Evolutionary conservation across 2,888 invertebrate species (phyloP), one percentile per base, ranked within the genome.

Genomic region (Nasonovia ribisnigri): DNA sequence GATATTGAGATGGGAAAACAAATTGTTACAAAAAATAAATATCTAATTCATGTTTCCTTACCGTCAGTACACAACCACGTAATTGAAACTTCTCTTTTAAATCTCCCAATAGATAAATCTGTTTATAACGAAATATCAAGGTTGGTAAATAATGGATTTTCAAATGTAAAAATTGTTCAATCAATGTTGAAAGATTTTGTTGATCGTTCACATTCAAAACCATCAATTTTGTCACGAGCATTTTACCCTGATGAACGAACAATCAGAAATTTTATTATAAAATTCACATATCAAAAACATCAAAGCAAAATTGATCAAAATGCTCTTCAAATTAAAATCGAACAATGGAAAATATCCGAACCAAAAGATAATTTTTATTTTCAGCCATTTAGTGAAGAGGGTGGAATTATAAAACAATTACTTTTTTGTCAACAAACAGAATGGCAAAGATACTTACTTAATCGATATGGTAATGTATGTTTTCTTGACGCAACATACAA

Each of bases 241-340:
- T 36, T 77, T 77, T 77, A 77, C 36, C 77, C 77, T 36, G n/a
- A 77, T 60, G 60, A 60, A 29, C 60, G 60, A 29, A 60, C 29
- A 60, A 60, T 60, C 26, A 60, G 29, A 60, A 16, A 77, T 77
- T 77, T 36, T n/a, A 77, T 77, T 36, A 77, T n/a, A 13, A 77
- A 77, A 77, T 77, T 77, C n/a, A 77, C 77, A 16, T n/a, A 77
- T 36, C n/a, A 77, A 77, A 77, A 77, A 77, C 77, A 77, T 77
- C 36, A 77, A n/a, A 77, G 29, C 36, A 77, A 77, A 77, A 77
- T 77, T n/a, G 77, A 36, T 77, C 77, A 77, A 77, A 77, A 77
- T 77, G 77, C 16, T 36, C 77, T 36, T 77, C n/a, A n/a, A 77
- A 77, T 77, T 77, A 77, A 77, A 77, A 77, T 77, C 13, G 13